phyloP scores from a whole-genome alignment of 2,797 vertebrate species.

The Microctenopoma lineatum region DNA sequence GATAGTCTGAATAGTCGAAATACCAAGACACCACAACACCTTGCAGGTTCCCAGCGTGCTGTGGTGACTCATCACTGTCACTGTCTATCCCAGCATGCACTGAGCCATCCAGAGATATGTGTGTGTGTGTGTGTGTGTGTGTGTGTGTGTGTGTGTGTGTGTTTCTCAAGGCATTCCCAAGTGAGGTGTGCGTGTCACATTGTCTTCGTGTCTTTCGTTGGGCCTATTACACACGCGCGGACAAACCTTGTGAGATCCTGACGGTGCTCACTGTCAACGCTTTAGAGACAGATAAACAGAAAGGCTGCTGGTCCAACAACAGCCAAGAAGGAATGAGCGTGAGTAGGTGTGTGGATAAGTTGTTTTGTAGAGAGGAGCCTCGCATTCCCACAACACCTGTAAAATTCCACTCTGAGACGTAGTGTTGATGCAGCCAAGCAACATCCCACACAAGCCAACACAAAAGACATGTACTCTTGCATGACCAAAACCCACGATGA shows the following conservation, averaged over 20 bases:
- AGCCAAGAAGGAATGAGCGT: constrained; percentile 23
- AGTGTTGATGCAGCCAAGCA: constrained; percentile 23
- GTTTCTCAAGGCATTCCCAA: constrained; percentile 63
- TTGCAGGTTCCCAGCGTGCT: constrained; percentile 53
- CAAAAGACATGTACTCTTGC: constrained; percentile 46
- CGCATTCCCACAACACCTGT: constrained; percentile 60
- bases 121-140: constrained; percentile 42
- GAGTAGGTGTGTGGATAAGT: constrained; percentile 19
- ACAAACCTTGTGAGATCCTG: constrained; percentile 32
- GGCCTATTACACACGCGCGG: constrained; percentile 20
- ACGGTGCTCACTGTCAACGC: constrained; percentile 45
- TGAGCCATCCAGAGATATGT: not conserved
- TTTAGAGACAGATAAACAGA: constrained; percentile 24
- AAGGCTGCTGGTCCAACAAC: constrained; percentile 51
- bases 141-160: constrained; percentile 41
- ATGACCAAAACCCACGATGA: constrained; percentile 31
- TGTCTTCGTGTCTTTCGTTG: constrained; percentile 63
- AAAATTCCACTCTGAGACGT: constrained; percentile 57
- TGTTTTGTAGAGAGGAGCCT: constrained; percentile 25
- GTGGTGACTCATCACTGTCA: constrained; percentile 48
- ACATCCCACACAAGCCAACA: constrained; percentile 30
- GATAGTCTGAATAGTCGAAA: constrained; percentile 46
- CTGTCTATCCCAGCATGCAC: constrained; percentile 36
- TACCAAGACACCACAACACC: constrained; percentile 41
- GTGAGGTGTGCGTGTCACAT: constrained; percentile 59